Conservation (phyloP, 92 coral and sea anemone species). For the Porites lobata region DNA sequence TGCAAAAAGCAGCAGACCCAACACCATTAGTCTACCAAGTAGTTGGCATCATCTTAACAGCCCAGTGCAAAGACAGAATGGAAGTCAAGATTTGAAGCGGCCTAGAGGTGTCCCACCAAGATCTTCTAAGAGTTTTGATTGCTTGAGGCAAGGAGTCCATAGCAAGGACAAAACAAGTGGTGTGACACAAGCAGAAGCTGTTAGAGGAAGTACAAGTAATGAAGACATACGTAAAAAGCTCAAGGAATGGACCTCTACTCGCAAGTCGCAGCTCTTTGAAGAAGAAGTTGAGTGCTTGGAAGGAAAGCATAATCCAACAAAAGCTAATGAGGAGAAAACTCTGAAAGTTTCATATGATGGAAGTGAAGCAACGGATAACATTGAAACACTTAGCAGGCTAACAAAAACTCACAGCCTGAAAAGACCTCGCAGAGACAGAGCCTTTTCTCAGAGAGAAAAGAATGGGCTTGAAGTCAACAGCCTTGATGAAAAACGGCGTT, state of each 20-base stretch:
- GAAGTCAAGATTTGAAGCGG: conserved; percentile 14
- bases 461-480: not conserved
- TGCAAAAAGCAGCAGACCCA: not conserved
- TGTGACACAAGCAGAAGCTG: conserved; percentile 48
- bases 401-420: conserved; percentile 53
- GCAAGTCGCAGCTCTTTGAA: conserved; percentile 53
- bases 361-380: conserved; percentile 66
- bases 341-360: conserved; percentile 71
- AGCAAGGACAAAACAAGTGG: conserved; percentile 10
- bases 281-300: conserved; percentile 81
- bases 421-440: conserved; percentile 53
- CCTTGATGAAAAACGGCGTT: conserved; percentile 11
- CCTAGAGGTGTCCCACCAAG: conserved; percentile 38
- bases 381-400: conserved; percentile 64
- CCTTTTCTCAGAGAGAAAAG: conserved; percentile 42
- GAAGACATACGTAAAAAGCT: conserved; percentile 27
- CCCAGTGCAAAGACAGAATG: not conserved
- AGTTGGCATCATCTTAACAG: conserved; percentile 32
- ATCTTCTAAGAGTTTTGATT: conserved; percentile 71
- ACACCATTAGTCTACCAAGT: conserved; percentile 35
- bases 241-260: conserved; percentile 27
- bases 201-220: conserved; percentile 39
- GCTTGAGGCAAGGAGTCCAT: conserved; percentile 43
- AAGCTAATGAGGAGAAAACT: conserved; percentile 26
- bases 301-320: conserved; percentile 6